A percentile compares a stretch with the other conserved stretches of the same genome.
Conservation (phyloP, 2,797 vertebrate genomes). For the Ataeniobius toweri region DNA sequence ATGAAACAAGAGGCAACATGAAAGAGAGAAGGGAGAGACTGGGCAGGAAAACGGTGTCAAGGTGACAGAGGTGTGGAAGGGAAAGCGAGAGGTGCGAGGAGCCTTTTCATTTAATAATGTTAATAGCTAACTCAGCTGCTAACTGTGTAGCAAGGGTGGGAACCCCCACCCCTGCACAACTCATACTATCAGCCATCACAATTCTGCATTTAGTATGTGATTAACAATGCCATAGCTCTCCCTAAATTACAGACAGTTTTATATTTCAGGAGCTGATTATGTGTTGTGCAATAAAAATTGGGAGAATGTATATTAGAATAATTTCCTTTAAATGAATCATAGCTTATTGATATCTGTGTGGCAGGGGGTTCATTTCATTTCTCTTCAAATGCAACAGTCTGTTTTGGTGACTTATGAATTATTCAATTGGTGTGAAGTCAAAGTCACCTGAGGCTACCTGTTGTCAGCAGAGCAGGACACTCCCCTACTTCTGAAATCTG, state of each 20-base stretch:
- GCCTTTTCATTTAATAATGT: slow-evolving; percentile 62
- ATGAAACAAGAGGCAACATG: slow-evolving; percentile 14
- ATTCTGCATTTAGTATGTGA: slow-evolving; percentile 1
- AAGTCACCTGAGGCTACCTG: background rate
- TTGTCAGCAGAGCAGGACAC: background rate
- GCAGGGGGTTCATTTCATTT: background rate
- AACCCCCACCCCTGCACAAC: background rate
- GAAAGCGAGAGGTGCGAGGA: slow-evolving; percentile 46
- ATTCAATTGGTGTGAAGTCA: background rate
- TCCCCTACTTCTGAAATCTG: background rate
- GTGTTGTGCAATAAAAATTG: background rate
- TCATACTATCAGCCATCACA: background rate
- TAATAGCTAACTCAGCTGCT: slow-evolving; percentile 65
- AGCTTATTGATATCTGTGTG: background rate
- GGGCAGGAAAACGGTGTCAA: slow-evolving; percentile 42
- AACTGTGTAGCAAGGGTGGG: slow-evolving; percentile 27
- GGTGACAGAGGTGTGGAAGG: slow-evolving; percentile 27
- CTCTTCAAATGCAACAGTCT: background rate
- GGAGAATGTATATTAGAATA: background rate
- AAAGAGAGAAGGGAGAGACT: slow-evolving; percentile 29
- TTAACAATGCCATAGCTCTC: background rate
- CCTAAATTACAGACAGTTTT: background rate
- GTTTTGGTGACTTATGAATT: background rate
- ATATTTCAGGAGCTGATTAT: slow-evolving; percentile 8
- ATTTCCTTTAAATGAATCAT: background rate